Conservation (phyloP, 2,888 invertebrate genomes). For the Helicoverpa assulta region DNA sequence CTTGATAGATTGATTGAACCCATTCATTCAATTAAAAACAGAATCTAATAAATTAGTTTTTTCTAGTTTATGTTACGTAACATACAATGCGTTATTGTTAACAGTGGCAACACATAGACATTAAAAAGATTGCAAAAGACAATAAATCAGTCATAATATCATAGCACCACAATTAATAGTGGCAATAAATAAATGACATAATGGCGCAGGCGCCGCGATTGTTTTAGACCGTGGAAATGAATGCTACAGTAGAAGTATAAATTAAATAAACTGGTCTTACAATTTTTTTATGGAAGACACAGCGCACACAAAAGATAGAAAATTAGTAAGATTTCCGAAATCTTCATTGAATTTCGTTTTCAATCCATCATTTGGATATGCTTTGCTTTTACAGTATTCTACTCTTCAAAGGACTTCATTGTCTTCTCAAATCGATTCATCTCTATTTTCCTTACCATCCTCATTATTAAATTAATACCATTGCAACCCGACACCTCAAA, state of each 20-base stretch:
- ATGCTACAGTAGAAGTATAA: neutral
- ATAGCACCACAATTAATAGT: conserved; percentile 13
- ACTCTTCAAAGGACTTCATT: too few relatives aligned
- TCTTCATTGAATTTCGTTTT: too few relatives aligned
- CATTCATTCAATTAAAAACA: too few relatives aligned
- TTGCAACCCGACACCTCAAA: conserved; percentile 54
- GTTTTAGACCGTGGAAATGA: neutral
- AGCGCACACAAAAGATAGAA: too few relatives aligned
- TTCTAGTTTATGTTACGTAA: neutral
- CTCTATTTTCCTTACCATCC: neutral
- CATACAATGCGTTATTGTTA: neutral
- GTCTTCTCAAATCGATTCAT: too few relatives aligned
- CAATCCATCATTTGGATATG: too few relatives aligned
- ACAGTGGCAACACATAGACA: conserved; percentile 8
- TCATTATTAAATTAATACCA: neutral
- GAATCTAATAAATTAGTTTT: conserved; percentile 11
- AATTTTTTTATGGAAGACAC: too few relatives aligned
- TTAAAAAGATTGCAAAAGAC: conserved; percentile 11
- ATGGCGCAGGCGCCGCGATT: conserved; percentile 29
- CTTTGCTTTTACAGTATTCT: too few relatives aligned
- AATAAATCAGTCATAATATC: conserved; percentile 14
- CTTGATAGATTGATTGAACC: conserved; percentile 34
- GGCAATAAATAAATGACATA: conserved; percentile 31
- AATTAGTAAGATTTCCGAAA: too few relatives aligned
- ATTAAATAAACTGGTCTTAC: neutral